Evolutionary conservation across 1,140 invertebrate genomes (phyloP).

Genomic region (Caerostris darwini): DNA sequence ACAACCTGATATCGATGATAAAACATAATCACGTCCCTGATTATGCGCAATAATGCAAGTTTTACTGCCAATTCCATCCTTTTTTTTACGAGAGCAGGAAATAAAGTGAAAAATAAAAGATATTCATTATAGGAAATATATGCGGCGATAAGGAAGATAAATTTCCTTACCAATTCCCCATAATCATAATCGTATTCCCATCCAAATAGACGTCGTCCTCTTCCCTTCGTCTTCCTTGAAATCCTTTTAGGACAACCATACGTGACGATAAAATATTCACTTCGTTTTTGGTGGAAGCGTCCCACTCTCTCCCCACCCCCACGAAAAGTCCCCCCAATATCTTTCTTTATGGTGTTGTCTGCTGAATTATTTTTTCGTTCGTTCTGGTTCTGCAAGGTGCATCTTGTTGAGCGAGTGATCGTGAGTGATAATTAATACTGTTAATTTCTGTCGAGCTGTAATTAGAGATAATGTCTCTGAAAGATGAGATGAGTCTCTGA

Average conservation of each 20-base stretch:
- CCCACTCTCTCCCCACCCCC: too few relatives aligned
- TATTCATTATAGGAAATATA: conserved; percentile 7
- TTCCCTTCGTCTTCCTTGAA: background rate
- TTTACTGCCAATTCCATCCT: background rate
- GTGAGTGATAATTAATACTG: background rate
- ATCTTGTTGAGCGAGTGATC: background rate
- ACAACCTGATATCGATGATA: too few relatives aligned
- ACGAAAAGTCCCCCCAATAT: too few relatives aligned
- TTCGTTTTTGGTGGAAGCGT: background rate
- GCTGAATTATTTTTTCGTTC: too few relatives aligned
- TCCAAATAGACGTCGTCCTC: background rate
- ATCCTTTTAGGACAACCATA: background rate
- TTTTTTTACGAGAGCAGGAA: background rate
- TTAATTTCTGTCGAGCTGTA: background rate
- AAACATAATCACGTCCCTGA: background rate
- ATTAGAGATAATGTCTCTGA: background rate
- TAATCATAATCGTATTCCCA: background rate
- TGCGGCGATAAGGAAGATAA: background rate
- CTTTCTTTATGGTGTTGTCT: too few relatives aligned
- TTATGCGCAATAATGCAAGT: background rate
- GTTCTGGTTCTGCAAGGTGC: background rate
- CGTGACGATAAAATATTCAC: conserved; percentile 18
- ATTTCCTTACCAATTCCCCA: background rate
- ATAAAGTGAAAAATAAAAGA: background rate
- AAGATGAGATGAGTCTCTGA: background rate